Base-by-base conservation (phyloP, 2,888 invertebrate genomes). In the Ichneumoninae sp. region DNA sequence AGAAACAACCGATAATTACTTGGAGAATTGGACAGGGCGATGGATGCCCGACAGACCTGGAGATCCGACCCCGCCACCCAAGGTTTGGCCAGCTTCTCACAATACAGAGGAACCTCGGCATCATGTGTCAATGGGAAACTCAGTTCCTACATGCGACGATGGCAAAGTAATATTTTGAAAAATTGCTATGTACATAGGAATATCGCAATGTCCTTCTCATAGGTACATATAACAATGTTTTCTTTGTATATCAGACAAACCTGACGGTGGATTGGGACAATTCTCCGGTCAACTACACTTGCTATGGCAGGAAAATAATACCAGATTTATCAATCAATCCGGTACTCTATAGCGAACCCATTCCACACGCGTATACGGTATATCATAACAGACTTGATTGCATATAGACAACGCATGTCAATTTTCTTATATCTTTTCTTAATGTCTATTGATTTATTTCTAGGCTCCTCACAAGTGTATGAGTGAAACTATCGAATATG, bases 391-490 rank as follows among this genome's bases (percentile, higher is more conserved):
- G 4, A 22, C 26, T 26, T 5, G 10, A 3, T 26, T 57, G 22
- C 13, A 26, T 26, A 1, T 4, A 47, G 5, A 16, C 0, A 47
- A 47, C 16, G 3, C 1, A 54, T 26, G 10, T 3, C 22, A 26
- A 7, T 47, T 47, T 47, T 47, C 44, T 47, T 4, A 47, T 47
- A 47, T 3, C 16, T 47, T 13, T 47, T 47, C 44, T 16, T 19
- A 57, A 57, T 13, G 22, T 10, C 4, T 26, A 0, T 57, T 22
- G 26, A 54, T 78, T 77, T 70, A 62, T 86, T 94, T 94, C 81
- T 90, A 96, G 96, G 96, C 97, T 8, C 94, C 94, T 3, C 96
- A 97, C 90, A 94, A 94, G 88, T 97, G 97, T 90, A 96, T 97
- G 95, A 94, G 95, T 85, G 94, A 95, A 83, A 91, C 94, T 3